These are phyloP conservation scores for Megastigmus dorsalis DNA, from an alignment of 2,888 invertebrate genomes.

Conservation along the genomic window DNA sequence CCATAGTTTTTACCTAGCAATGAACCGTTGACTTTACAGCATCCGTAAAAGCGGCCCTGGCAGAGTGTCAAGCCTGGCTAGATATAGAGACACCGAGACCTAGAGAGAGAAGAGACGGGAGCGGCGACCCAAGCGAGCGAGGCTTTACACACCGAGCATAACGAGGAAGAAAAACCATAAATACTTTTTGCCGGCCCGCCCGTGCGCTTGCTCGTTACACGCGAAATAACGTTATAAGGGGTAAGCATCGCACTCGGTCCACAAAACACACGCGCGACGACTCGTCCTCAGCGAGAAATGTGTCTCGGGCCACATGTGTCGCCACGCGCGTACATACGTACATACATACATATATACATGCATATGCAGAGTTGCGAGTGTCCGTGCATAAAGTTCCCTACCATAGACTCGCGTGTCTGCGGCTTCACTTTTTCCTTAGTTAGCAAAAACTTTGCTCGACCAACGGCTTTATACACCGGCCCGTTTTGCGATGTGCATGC, in stretches of 20 bases:
- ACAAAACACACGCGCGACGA: background rate
- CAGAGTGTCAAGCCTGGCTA: conserved; percentile 12
- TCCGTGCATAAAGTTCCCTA: conserved; percentile 4
- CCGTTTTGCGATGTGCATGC: too few relatives aligned
- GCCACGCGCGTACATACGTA: too few relatives aligned
- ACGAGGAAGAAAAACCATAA: conserved; percentile 37
- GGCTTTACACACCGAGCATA: background rate
- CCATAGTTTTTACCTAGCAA: too few relatives aligned
- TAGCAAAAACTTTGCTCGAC: conserved; percentile 15
- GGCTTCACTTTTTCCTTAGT: conserved; percentile 6
- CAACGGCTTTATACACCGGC: too few relatives aligned
- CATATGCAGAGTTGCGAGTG: too few relatives aligned
- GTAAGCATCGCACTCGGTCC: too few relatives aligned
- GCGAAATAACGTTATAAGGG: too few relatives aligned
- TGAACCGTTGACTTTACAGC: background rate
- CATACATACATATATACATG: too few relatives aligned
- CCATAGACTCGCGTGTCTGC: background rate
- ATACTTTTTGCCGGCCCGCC: conserved; percentile 11
- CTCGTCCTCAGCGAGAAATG: background rate
- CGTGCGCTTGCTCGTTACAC: background rate
- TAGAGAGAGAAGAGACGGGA: too few relatives aligned
- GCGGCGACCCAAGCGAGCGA: too few relatives aligned
- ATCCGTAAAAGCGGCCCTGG: background rate
- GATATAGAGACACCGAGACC: too few relatives aligned
- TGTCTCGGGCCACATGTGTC: background rate